Evolutionary conservation across 1,140 invertebrate species (phyloP).

Genomic region (Drosophila pruinosa): DNA sequence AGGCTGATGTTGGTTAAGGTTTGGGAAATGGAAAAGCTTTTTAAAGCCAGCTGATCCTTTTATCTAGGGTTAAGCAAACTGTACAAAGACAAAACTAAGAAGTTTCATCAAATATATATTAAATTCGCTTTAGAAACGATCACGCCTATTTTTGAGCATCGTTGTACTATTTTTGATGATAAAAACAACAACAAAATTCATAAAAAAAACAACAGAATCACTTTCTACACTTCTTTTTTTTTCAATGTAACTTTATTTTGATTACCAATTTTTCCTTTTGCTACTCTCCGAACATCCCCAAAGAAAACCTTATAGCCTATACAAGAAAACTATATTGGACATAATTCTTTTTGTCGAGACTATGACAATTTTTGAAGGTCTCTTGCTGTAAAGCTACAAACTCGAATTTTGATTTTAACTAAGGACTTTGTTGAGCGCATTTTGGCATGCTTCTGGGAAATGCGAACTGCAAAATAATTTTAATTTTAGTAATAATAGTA

Average conservation of each 20-base stretch:
- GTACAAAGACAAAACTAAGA: slow-evolving; percentile 34
- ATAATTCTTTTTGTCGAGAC: slow-evolving; percentile 70
- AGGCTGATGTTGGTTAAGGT: slow-evolving; percentile 12
- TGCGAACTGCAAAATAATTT: slow-evolving; percentile 9
- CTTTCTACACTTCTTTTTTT: slow-evolving; percentile 4
- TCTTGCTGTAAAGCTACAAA: slow-evolving; percentile 37
- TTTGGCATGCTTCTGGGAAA: slow-evolving; percentile 57
- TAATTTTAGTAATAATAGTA: slow-evolving; percentile 15
- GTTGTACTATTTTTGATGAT: slow-evolving; percentile 67
- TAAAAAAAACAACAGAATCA: slow-evolving; percentile 11
- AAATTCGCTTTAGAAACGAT: slow-evolving; percentile 53
- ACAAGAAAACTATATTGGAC: not conserved
- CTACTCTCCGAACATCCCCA: slow-evolving; percentile 23
- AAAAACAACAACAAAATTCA: slow-evolving; percentile 1
- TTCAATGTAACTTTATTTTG: slow-evolving; percentile 51
- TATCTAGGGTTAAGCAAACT: slow-evolving; percentile 56
- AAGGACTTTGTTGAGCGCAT: slow-evolving; percentile 32
- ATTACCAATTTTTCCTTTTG: slow-evolving; percentile 46
- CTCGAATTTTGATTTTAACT: slow-evolving; percentile 26
- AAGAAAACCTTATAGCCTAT: slow-evolving; percentile 10
- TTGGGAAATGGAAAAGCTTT: slow-evolving; percentile 40
- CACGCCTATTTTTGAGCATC: slow-evolving; percentile 79
- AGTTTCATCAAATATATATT: slow-evolving; percentile 16
- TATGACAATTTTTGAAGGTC: slow-evolving; percentile 74
- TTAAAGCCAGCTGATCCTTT: slow-evolving; percentile 46